Base-by-base conservation (phyloP, 1,140 invertebrate genomes). In the Notospermus geniculatus region DNA sequence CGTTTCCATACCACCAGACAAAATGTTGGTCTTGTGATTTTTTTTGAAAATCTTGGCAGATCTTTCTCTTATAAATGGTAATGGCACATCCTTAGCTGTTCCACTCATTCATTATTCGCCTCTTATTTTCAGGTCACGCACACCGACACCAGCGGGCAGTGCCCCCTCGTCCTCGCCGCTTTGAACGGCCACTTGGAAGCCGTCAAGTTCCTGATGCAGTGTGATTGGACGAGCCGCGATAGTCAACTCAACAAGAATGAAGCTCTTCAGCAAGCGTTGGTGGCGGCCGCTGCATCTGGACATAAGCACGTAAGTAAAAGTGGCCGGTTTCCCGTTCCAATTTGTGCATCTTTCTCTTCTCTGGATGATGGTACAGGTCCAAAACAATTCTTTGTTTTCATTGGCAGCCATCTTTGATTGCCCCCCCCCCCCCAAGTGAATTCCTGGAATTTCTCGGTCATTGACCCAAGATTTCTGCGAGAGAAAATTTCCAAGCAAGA, bases 131-230 rank as follows among this genome's bases (percentile, higher is more conserved):
- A 84, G 77, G 66, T 83, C 7, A 78, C 76, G 54, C 75, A 80
- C 45, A 85, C 87, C 0, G 94, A 97, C 76, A 89, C 89, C 60
- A 87, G 89, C 23, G 91, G 92, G 39, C 89, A 91, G 71, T 95
- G 92, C 74, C 88, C 93, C 1, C 79, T 96, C 41, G 90, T 95
- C 0, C 91, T 96, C 74, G 93, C 94, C 1, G 91, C 94, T 0
- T 86, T 90, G 66, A 89, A 90, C 70, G 91, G 91, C 17, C 89
- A 91, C 68, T 78, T 92, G 2, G 90, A 91, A 30, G 89, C 92
- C 5, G 89, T 95, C 0, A 89, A 89, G 13, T 92, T 92, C 72
- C 83, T 96, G 5, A 78, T 95, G 29, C 90, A 90, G 41, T 92
- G 90, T 75, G 91, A 95, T 69, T 91, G 90, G 85, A 82, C 80